Base-by-base conservation (phyloP, 2,797 vertebrate genomes). In the Sylvilagus floridanus region DNA sequence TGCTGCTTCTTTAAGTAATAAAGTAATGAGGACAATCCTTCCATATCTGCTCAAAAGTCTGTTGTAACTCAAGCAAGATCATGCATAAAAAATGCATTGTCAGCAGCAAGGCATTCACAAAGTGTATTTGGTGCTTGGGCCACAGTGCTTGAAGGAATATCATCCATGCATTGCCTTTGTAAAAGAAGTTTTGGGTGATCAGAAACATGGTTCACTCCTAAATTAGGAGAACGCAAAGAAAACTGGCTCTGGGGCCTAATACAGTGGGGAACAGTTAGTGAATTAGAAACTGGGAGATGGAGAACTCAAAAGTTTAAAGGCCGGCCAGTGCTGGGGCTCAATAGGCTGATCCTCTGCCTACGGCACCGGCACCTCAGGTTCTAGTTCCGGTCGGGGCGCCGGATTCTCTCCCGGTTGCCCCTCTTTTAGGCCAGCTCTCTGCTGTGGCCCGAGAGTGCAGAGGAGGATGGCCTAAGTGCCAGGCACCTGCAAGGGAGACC, bases 181-280 rank as follows among this genome's bases (percentile, higher is more conserved):
- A 71, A 32, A 30, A 42, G 5, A 79, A 50, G 13, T 35, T 73
- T 91, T 13, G 17, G 42, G n/a, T 69, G 35, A 57, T 84, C 19
- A 37, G 75, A 88, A 75, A n/a, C 19, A 50, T 2, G 22, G 6
- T 6, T 6, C 7, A 52, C 84, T 77, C 50, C 57, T 63, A 57
- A 81, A 60, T 77, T n/a, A 69, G 30, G 4, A 77, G 7, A 63
- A 7, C 6, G 83, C 47, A 19, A 17, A n/a, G 19, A 42, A 50
- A 19, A 10, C 42, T 30, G 2, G 2, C 3, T 50, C 22, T 60
- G 47, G 54, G 26, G 11, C 21, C 72, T 87, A 12, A 32, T 12
- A n/a, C 28, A 5, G 35, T 22, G 3, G 2, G 12, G 8, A 60
- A 12, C 12, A 57, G 14, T 37, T 0, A 26, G 3, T 1, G 26